These are phyloP conservation scores for Urocitellus parryii DNA, from an alignment of 2,113 vertebrate genomes.

Conservation along the genomic window DNA sequence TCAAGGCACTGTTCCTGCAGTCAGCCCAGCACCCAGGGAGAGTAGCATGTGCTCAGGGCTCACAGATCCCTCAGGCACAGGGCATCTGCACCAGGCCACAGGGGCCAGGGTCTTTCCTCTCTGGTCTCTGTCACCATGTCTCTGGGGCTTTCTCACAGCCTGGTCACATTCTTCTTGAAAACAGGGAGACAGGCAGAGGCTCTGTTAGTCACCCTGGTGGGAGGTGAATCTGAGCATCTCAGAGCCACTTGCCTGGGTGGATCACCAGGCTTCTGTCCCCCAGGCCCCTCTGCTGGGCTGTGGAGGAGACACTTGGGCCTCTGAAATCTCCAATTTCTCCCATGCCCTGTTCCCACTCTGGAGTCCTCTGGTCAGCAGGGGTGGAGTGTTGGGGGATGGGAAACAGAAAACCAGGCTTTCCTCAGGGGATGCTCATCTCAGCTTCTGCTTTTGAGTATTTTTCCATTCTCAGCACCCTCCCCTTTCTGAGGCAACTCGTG, in stretches of 20 bases:
- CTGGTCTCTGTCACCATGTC: accelerated
- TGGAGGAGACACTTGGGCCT: accelerated
- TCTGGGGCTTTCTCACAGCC: accelerated
- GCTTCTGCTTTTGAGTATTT: not conserved
- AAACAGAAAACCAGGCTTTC: not conserved
- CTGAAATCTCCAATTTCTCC: not conserved
- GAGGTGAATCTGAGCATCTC: accelerated
- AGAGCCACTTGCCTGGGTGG: accelerated
- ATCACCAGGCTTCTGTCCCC: accelerated
- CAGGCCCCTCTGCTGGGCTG: not conserved
- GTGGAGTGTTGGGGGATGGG: accelerated
- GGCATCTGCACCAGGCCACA: not conserved
- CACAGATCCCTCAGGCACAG: accelerated
- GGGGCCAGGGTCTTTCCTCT: accelerated
- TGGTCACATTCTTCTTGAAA: accelerated
- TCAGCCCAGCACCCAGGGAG: not conserved
- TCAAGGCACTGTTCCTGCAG: not conserved
- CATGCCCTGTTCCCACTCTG: accelerated
- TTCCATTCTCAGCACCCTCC: not conserved
- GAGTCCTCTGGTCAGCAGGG: accelerated
- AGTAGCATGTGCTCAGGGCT: not conserved
- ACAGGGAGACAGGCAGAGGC: accelerated
- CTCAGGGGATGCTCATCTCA: not conserved
- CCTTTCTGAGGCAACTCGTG: not conserved
- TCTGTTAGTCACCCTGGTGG: accelerated